Conservation (phyloP, 2,888 invertebrate genomes). For the Eupithecia exiguata region DNA sequence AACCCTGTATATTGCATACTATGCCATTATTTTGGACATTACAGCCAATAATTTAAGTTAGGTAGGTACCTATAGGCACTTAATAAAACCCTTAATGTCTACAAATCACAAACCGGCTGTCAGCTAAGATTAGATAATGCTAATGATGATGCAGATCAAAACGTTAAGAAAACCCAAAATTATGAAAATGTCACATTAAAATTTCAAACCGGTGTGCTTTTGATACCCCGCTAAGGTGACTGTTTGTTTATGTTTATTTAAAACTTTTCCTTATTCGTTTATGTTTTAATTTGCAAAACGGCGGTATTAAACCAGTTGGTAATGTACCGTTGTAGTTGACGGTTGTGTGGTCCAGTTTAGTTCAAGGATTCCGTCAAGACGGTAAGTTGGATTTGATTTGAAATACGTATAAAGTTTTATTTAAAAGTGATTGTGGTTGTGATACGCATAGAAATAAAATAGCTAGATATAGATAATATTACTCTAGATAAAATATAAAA, state of each 20-base stretch:
- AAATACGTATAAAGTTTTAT: neutral
- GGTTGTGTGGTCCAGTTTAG: slow-evolving; percentile 31
- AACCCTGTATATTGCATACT: no score
- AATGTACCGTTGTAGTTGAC: slow-evolving; percentile 46
- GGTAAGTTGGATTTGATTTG: neutral
- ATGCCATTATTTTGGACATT: no score
- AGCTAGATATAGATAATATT: no score
- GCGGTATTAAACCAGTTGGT: slow-evolving; percentile 54
- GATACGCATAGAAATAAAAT: neutral
- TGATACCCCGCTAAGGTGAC: slow-evolving; percentile 2
- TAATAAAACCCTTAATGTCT: neutral
- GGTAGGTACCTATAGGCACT: no score
- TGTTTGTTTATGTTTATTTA: slow-evolving; percentile 16
- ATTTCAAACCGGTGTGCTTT: slow-evolving; percentile 10
- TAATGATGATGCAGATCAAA: neutral
- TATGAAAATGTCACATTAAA: neutral
- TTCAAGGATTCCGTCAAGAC: neutral
- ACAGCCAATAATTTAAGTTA: no score
- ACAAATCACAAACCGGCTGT: neutral
- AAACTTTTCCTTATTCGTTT: slow-evolving; percentile 53
- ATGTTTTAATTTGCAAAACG: slow-evolving; percentile 47
- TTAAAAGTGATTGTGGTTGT: neutral
- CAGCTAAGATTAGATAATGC: neutral
- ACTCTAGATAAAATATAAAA: neutral
- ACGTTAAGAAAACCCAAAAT: neutral